A percentile compares a stretch with the other conserved stretches of the same genome.
phyloP scores from a whole-genome alignment of 1,140 invertebrate genomes.

The Dendroctonus ponderosae region DNA sequence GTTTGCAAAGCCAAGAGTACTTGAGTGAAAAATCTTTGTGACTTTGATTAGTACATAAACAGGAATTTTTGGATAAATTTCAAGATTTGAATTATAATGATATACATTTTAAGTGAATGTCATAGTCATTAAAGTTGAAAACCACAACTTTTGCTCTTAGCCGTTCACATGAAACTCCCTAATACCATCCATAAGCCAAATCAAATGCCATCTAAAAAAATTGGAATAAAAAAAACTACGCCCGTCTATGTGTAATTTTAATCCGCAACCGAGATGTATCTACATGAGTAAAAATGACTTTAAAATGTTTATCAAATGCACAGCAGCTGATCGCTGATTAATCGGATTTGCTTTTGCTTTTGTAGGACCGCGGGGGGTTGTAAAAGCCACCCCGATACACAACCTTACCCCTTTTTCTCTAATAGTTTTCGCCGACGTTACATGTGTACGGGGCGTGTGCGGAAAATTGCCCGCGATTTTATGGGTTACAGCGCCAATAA shows the following conservation, averaged over 20 bases:
- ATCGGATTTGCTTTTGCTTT: slow-evolving; percentile 30
- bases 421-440: slow-evolving; percentile 30
- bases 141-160: no score
- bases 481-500: slow-evolving; percentile 30
- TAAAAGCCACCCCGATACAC: slow-evolving; percentile 35
- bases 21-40: no score
- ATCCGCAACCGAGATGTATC: slow-evolving; percentile 1
- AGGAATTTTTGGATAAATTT: no score
- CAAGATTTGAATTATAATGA: no score
- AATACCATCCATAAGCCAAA: no score
- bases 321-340: slow-evolving; percentile 30
- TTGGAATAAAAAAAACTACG: no score
- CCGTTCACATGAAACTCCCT: no score
- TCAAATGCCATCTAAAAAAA: no score
- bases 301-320: slow-evolving; percentile 27
- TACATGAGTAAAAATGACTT: slow-evolving; percentile 3
- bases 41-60: no score
- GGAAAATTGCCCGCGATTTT: slow-evolving; percentile 35
- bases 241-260: slow-evolving; percentile 2
- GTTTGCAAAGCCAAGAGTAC: no score
- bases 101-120: no score
- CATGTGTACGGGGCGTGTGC: slow-evolving; percentile 37
- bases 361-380: slow-evolving; percentile 31
- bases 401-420: slow-evolving; percentile 30
- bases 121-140: no score